phyloP scores from a whole-genome alignment of 2,113 vertebrate genomes.

The Marmota flaviventris region DNA sequence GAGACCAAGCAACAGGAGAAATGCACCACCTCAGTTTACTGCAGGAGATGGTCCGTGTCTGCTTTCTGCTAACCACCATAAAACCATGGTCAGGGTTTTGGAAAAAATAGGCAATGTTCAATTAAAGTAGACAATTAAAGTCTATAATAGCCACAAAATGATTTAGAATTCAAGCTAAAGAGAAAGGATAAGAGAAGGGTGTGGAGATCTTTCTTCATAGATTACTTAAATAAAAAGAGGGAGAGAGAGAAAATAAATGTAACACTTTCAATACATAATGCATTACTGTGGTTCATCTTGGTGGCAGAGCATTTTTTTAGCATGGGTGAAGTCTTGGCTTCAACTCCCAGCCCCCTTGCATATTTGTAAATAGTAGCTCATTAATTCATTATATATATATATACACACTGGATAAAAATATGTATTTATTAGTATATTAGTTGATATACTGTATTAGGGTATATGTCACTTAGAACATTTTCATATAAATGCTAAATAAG shows the following conservation, averaged over 20 bases:
- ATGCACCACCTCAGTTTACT: neutral
- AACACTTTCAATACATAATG: neutral
- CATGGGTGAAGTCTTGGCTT: neutral
- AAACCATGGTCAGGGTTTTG: neutral
- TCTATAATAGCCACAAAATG: neutral
- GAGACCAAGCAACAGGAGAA: neutral
- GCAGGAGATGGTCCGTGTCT: neutral
- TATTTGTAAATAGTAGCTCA: neutral
- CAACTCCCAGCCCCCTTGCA: neutral
- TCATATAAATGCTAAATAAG: neutral
- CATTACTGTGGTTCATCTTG: neutral
- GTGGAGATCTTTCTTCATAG: neutral
- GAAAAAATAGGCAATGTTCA: neutral
- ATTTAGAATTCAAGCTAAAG: neutral
- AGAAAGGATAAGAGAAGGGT: neutral
- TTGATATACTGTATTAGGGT: neutral
- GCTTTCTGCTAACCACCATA: neutral
- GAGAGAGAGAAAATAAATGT: neutral
- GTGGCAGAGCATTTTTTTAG: neutral
- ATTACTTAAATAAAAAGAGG: neutral
- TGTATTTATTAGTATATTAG: neutral
- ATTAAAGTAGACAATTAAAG: neutral
- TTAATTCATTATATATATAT: neutral
- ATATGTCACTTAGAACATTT: neutral
- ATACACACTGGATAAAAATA: neutral